phyloP scores from a whole-genome alignment of 2,888 invertebrate species.

The Hydrotaea cyrtoneurina region DNA sequence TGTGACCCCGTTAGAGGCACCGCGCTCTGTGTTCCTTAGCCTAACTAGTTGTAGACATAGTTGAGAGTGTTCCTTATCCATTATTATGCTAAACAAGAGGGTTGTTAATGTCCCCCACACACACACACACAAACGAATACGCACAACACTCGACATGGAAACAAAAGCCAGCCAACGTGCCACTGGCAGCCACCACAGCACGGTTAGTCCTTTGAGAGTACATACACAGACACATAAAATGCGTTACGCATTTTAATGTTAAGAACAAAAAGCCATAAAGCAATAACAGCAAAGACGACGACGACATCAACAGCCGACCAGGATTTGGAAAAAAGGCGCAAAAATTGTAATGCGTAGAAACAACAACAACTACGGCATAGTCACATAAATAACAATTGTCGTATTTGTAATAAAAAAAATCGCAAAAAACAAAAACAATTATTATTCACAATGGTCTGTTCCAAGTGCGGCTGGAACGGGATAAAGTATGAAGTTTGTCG shows the following conservation, averaged over 20 bases:
- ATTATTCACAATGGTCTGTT: constrained; percentile 1
- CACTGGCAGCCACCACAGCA: not conserved
- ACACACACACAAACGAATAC: not conserved
- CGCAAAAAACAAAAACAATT: constrained; percentile 2
- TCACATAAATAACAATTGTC: constrained; percentile 55
- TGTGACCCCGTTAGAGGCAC: constrained; percentile 58
- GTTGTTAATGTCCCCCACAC: constrained; percentile 50
- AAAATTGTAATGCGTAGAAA: constrained; percentile 61
- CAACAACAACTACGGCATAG: constrained; percentile 10
- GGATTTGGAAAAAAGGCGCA: constrained; percentile 47
- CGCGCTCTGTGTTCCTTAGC: not conserved
- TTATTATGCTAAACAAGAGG: constrained; percentile 59
- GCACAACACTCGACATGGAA: not conserved
- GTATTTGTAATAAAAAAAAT: constrained; percentile 44
- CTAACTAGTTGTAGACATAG: not conserved
- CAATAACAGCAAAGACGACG: not conserved
- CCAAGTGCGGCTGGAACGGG: not conserved
- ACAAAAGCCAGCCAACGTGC: not conserved
- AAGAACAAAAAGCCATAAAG: constrained; percentile 27
- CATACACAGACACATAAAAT: constrained; percentile 49
- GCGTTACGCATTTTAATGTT: constrained; percentile 64
- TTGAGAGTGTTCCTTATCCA: constrained; percentile 30
- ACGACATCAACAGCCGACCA: not conserved
- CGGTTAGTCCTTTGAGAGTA: constrained; percentile 37
- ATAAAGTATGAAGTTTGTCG: not conserved